Evolutionary conservation across 2,113 vertebrate species (phyloP).

Genomic region (Protobothrops flavoviridis): DNA sequence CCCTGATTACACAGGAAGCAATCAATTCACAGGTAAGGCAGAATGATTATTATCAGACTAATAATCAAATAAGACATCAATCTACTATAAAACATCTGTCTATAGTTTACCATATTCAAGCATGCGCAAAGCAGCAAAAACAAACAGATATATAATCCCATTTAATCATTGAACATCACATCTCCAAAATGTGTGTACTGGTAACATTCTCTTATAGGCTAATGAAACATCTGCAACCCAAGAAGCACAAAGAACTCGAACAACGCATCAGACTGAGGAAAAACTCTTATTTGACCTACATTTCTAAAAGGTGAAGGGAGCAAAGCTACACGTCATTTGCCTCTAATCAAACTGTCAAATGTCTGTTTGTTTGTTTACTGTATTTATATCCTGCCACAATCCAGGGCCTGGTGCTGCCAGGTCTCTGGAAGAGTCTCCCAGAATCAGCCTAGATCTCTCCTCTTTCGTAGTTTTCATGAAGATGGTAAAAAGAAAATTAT

Average conservation of each 20-base stretch:
- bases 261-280: neutral
- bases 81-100: neutral
- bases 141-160: neutral
- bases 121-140: neutral
- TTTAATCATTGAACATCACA: neutral
- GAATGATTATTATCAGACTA: neutral
- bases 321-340: neutral
- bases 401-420: neutral
- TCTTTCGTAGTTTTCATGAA: neutral
- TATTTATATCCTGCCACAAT: neutral
- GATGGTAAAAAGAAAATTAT: neutral
- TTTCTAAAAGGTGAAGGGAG: neutral
- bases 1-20: neutral
- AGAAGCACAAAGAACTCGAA: neutral
- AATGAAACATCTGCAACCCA: neutral
- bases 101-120: neutral
- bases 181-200: neutral
- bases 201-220: neutral
- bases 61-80: neutral
- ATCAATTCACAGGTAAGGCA: neutral
- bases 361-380: neutral
- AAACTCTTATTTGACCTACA: neutral
- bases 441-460: neutral
- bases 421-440: neutral
- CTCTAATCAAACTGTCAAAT: neutral